Conservation (phyloP, 2,797 vertebrate genomes). For the Arnoldichthys spilopterus region DNA sequence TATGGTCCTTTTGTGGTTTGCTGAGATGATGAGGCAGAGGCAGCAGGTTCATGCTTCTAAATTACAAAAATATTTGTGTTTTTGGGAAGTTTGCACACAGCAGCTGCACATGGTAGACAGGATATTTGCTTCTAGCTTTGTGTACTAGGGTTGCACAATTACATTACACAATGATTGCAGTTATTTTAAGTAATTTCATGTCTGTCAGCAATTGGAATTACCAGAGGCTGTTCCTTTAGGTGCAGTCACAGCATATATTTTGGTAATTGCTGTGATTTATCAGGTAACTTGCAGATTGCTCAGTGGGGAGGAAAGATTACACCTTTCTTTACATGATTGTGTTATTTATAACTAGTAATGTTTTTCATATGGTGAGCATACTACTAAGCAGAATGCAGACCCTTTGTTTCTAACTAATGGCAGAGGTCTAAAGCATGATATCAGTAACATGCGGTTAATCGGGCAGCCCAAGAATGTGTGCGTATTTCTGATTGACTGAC, state of each 20-base stretch:
- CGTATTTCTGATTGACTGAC: constrained; percentile 9
- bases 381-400: constrained; percentile 4
- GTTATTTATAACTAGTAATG: constrained; percentile 27
- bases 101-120: constrained; percentile 18
- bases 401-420: constrained; percentile 18
- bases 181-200: neutral
- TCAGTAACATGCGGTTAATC: neutral
- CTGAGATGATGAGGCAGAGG: constrained; percentile 7
- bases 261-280: neutral
- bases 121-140: constrained; percentile 26
- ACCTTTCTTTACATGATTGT: neutral
- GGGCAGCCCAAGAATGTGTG: neutral
- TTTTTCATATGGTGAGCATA: neutral
- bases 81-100: constrained; percentile 24
- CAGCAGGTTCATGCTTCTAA: constrained; percentile 35
- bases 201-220: neutral
- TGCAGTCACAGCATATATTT: neutral
- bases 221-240: neutral
- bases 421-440: neutral
- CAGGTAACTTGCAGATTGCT: neutral
- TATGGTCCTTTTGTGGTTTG: constrained; percentile 12
- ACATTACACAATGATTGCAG: neutral
- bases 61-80: constrained; percentile 28
- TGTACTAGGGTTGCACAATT: constrained; percentile 1
- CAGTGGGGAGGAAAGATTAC: neutral